phyloP scores from a whole-genome alignment of 2,888 invertebrate genomes.

The Tortricodes alternella region DNA sequence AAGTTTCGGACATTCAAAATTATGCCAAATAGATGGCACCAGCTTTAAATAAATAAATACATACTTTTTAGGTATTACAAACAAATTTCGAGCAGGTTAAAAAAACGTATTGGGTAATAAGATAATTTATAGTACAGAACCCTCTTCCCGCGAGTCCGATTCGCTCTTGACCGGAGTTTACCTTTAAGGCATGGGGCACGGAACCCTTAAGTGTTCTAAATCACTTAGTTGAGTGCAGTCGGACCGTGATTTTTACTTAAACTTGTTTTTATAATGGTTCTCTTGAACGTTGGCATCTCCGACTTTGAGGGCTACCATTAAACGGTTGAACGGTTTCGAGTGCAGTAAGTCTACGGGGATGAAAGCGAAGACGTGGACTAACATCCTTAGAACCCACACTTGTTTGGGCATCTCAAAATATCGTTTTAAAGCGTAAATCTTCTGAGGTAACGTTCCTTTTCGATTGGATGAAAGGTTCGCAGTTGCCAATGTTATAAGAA shows the following conservation, averaged over 20 bases:
- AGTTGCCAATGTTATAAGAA: background rate
- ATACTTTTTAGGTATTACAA: too few relatives aligned
- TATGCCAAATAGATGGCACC: too few relatives aligned
- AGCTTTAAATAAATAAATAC: too few relatives aligned
- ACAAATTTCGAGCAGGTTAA: too few relatives aligned
- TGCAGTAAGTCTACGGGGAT: constrained; percentile 9
- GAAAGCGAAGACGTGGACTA: constrained; percentile 11
- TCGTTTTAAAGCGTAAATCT: background rate
- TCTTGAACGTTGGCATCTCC: constrained; percentile 12
- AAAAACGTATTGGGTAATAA: too few relatives aligned
- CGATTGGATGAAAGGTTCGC: background rate
- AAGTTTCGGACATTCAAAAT: too few relatives aligned
- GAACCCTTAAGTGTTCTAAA: too few relatives aligned
- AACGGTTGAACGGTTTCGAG: constrained; percentile 23
- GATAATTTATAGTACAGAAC: too few relatives aligned
- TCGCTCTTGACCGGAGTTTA: too few relatives aligned
- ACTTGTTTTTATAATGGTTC: constrained; percentile 12
- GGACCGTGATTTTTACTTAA: background rate
- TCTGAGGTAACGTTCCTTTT: background rate
- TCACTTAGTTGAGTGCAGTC: too few relatives aligned
- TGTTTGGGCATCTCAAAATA: background rate
- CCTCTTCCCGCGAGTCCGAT: too few relatives aligned
- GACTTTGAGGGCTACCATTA: constrained; percentile 22
- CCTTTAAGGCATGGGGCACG: too few relatives aligned
- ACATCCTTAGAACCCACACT: constrained; percentile 8